Evolutionary conservation across 2,113 vertebrate species (phyloP).

Genomic region (Excalfactoria chinensis): DNA sequence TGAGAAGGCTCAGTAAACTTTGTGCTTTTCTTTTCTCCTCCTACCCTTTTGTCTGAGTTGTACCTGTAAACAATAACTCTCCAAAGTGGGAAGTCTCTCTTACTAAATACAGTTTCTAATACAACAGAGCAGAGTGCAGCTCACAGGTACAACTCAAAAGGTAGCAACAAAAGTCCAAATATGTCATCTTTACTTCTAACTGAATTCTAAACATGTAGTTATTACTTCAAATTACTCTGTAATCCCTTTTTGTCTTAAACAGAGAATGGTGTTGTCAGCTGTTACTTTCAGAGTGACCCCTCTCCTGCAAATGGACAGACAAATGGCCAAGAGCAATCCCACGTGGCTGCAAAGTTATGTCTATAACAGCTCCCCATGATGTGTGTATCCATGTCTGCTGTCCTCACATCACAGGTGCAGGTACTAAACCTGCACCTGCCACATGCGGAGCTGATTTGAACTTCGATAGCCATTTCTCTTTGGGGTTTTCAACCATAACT

Average conservation of each 20-base stretch:
- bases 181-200: not conserved
- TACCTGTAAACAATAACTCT: constrained; percentile 48
- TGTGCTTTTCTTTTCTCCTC: constrained; percentile 34
- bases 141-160: not conserved
- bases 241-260: not conserved
- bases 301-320: not conserved
- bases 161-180: not conserved
- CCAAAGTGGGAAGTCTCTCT: constrained; percentile 39
- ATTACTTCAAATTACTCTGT: not conserved
- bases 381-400: not conserved
- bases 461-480: not conserved
- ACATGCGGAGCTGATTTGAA: not conserved
- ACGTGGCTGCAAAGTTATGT: not conserved
- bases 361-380: not conserved
- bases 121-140: not conserved
- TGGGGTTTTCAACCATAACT: not conserved
- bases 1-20: constrained; percentile 17
- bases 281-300: not conserved
- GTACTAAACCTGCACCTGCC: not conserved
- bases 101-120: not conserved
- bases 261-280: not conserved
- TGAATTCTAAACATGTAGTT: not conserved
- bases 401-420: not conserved
- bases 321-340: not conserved
- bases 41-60: constrained; percentile 44